These are phyloP conservation scores for Grammomys surdaster DNA, from an alignment of 2,113 vertebrate species.

Conservation along the genomic window DNA sequence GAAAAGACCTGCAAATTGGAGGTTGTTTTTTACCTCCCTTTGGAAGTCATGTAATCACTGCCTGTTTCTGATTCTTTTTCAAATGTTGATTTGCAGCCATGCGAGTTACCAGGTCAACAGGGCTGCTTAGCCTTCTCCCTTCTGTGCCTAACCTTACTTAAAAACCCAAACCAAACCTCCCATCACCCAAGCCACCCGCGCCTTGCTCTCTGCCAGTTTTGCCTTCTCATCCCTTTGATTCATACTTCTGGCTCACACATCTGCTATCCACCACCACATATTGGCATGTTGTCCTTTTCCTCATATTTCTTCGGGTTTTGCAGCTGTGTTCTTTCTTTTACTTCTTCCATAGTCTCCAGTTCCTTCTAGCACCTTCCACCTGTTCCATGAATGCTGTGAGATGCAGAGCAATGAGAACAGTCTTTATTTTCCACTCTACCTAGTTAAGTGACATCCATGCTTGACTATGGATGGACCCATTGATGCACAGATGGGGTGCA, in stretches of 20 bases:
- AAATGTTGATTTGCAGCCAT: accelerated
- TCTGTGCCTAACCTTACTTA: background rate
- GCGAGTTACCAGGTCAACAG: accelerated
- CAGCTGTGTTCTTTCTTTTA: background rate
- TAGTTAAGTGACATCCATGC: background rate
- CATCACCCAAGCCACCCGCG: accelerated
- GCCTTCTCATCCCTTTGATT: background rate
- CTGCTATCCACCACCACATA: background rate
- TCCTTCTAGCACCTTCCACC: background rate
- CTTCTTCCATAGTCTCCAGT: background rate
- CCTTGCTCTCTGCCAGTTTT: background rate
- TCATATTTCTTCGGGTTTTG: background rate
- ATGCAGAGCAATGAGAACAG: background rate
- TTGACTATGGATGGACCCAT: background rate
- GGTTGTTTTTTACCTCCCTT: constrained; percentile 50
- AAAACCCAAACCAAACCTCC: background rate
- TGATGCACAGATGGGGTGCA: background rate
- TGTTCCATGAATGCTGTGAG: no score
- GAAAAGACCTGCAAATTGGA: constrained; percentile 34
- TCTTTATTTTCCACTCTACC: background rate
- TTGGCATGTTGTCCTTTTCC: background rate
- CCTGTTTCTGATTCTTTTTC: background rate
- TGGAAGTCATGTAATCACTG: background rate
- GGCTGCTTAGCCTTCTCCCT: background rate
- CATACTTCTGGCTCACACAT: background rate